These are phyloP conservation scores for Cirrhinus molitorella DNA, from an alignment of 2,797 vertebrate species.

Conservation along the genomic window DNA sequence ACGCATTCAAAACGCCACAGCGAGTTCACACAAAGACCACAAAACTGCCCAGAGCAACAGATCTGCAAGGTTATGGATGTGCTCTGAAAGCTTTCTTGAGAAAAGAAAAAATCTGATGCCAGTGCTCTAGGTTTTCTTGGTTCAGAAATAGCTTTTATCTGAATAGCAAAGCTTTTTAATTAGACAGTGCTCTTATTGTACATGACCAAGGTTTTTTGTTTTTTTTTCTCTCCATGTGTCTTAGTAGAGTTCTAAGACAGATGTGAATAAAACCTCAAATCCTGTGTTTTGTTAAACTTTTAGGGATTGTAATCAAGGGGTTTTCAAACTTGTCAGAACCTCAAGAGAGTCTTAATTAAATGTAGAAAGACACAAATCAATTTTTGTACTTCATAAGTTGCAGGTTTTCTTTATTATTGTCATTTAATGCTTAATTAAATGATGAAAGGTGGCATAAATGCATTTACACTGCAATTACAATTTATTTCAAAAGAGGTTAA, in stretches of 20 bases:
- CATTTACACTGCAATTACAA: no score
- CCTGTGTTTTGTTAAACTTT: background rate
- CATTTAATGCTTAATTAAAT: no score
- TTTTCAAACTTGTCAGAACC: background rate
- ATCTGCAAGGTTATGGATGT: slow-evolving; percentile 33
- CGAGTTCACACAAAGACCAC: slow-evolving; percentile 59
- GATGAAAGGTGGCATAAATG: no score
- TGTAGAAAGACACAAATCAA: background rate
- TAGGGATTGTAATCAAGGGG: background rate
- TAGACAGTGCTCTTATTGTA: background rate
- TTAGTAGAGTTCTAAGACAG: background rate
- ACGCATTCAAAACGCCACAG: slow-evolving; percentile 41
- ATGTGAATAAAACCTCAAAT: background rate
- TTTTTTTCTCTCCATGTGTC: background rate
- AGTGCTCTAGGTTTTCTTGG: background rate
- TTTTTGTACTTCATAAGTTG: no score
- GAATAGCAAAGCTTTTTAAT: background rate
- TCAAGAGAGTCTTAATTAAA: background rate
- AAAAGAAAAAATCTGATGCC: background rate
- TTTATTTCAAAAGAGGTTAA: no score
- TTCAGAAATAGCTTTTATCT: slow-evolving; percentile 4
- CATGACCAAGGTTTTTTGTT: background rate
- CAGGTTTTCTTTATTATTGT: no score
- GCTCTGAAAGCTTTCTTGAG: slow-evolving; percentile 32
- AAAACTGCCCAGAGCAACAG: slow-evolving; percentile 47